Conservation (phyloP, 2,888 invertebrate species). For the Gisinianus flammeolus region DNA sequence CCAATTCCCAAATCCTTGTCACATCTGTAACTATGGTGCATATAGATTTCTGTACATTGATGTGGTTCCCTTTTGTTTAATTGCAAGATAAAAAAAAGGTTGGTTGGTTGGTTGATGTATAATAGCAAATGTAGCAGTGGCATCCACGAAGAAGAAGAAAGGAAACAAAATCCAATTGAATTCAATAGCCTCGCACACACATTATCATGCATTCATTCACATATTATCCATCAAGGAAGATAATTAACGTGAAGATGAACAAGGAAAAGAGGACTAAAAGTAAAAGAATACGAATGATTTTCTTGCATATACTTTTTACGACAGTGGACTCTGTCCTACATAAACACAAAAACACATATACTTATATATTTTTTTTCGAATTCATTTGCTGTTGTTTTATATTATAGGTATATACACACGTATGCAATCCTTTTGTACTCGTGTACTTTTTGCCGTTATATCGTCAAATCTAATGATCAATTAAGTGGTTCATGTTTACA, state of each 20-base stretch:
- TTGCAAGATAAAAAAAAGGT: background rate
- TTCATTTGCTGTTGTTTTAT: no score
- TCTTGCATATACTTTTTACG: no score
- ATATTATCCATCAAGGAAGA: background rate
- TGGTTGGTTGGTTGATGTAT: background rate
- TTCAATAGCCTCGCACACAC: background rate
- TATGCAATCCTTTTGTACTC: no score
- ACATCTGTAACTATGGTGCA: background rate
- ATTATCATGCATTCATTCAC: background rate
- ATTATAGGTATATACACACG: no score
- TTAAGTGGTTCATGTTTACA: no score
- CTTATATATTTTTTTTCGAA: no score
- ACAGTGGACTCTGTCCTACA: no score
- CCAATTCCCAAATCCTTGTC: background rate
- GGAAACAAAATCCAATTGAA: background rate
- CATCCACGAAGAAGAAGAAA: background rate
- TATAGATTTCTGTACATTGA: background rate
- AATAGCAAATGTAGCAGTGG: background rate
- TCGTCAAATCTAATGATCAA: no score
- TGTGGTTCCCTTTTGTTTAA: background rate
- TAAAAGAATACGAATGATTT: background rate
- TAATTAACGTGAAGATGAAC: background rate
- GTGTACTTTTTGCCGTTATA: no score
- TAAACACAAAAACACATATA: no score
- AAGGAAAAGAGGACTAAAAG: background rate